Evolutionary conservation across 2,888 invertebrate species (phyloP).

Genomic region (Graphium colonna): DNA sequence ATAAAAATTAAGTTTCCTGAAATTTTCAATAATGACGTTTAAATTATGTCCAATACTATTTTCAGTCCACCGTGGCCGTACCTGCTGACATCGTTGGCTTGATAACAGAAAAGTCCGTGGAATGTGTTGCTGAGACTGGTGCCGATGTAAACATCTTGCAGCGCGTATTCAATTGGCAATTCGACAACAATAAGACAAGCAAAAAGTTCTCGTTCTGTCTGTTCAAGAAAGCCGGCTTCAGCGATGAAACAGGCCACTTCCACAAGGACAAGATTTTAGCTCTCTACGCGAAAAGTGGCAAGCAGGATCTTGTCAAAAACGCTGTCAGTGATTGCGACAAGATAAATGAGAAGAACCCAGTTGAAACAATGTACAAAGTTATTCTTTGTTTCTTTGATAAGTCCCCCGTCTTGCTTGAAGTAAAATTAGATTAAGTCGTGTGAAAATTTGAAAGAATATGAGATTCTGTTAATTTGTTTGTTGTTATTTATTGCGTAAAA

Average conservation of each 20-base stretch:
- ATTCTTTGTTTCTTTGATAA: conserved; percentile 12
- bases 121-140: no score
- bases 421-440: conserved; percentile 6
- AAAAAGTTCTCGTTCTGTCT: conserved; percentile 20
- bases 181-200: no score
- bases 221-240: conserved; percentile 12
- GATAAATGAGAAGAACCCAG: conserved; percentile 7
- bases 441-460: background rate
- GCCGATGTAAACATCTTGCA: conserved; percentile 2
- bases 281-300: conserved; percentile 9
- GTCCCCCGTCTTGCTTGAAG: conserved; percentile 10
- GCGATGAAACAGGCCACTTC: conserved; percentile 13
- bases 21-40: no score
- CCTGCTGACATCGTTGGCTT: conserved; percentile 12
- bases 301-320: background rate
- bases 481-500: background rate
- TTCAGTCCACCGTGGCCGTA: conserved; percentile 2
- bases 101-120: no score
- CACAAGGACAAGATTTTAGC: conserved; percentile 11
- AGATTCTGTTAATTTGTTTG: background rate
- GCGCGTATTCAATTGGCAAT: conserved; percentile 11
- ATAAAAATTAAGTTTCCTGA: background rate
- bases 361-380: no score
- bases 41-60: no score
- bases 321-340: conserved; percentile 6